Evolutionary conservation across 2,888 invertebrate genomes (phyloP).

Genomic region (Helobdella robusta): DNA sequence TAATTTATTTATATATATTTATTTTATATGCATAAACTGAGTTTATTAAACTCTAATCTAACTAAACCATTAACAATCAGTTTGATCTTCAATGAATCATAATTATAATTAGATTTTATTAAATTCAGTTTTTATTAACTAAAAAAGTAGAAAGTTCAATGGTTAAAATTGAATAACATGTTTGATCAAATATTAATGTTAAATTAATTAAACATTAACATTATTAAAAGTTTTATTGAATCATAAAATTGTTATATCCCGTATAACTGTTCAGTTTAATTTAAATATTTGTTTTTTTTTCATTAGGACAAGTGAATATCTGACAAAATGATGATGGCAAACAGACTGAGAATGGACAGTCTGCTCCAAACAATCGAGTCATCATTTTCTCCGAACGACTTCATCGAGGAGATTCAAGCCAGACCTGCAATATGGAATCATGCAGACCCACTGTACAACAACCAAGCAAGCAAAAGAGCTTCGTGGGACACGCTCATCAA

Average conservation of each 20-base stretch:
- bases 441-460: constrained; percentile 15
- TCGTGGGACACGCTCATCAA: constrained; percentile 17
- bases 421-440: constrained; percentile 20
- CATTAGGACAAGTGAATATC: background rate
- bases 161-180: no score
- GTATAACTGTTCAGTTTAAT: background rate
- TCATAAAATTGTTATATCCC: background rate
- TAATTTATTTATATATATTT: no score
- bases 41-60: no score
- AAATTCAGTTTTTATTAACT: no score
- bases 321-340: constrained; percentile 13
- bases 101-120: no score
- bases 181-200: no score
- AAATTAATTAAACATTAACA: background rate
- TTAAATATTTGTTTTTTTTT: background rate
- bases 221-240: no score
- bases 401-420: constrained; percentile 15
- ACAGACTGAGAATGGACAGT: constrained; percentile 8
- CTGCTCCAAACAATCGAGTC: constrained; percentile 12
- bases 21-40: no score
- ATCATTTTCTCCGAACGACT: constrained; percentile 13
- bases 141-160: no score
- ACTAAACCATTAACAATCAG: no score
- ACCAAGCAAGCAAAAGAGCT: constrained; percentile 18
- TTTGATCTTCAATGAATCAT: no score